Base-by-base conservation (phyloP, 2,113 vertebrate genomes). In the Ceratotherium simum region DNA sequence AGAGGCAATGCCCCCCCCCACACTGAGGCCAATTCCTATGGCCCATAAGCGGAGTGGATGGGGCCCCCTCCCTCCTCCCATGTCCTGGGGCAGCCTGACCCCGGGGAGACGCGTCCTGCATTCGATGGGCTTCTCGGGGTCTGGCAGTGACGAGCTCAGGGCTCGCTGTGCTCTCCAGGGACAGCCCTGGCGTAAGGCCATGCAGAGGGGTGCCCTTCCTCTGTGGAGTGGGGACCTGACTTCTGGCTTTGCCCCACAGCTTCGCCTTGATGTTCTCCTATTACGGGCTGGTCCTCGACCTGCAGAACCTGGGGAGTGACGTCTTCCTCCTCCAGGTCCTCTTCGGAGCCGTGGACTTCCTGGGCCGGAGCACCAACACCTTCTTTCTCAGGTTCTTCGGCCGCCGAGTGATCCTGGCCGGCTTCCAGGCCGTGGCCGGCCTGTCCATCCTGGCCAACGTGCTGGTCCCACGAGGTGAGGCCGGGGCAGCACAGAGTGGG, bases 321-420 rank as follows among this genome's bases (percentile, higher is more conserved):
- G 98, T 99, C 97, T 99, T 99, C 97, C 95, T 99, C 84, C 98
- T 99, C 67, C 99, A 99, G 93, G 42, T 99, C 25, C 98, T 99
- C 95, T 99, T 99, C 0, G 99, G 99, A 8, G 98, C 98, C 0
- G 97, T 99, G 16, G 99, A 99, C 97, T 67, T 99, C 97, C 99
- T 99, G 0, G 98, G 99, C 96, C 99, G 99, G 85, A 31, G 99
- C 27, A 0, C 98, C 27, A 98, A 98, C 46, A 91, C 99, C 72
- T 54, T 97, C 64, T 96, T 98, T 80, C 92, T 99, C 96, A 99
- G 92, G 94, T 98, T 97, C 93, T 54, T 99, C 0, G 97, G 99
- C 20, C 97, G 98, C 46, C 93, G 98, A 3, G 3, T 97, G 21
- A 98, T 98, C 31, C 99, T 99, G 95, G 96, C 97, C 0, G 0